Base-by-base conservation (phyloP, 2,888 invertebrate species). In the Lasius fuliginosus region DNA sequence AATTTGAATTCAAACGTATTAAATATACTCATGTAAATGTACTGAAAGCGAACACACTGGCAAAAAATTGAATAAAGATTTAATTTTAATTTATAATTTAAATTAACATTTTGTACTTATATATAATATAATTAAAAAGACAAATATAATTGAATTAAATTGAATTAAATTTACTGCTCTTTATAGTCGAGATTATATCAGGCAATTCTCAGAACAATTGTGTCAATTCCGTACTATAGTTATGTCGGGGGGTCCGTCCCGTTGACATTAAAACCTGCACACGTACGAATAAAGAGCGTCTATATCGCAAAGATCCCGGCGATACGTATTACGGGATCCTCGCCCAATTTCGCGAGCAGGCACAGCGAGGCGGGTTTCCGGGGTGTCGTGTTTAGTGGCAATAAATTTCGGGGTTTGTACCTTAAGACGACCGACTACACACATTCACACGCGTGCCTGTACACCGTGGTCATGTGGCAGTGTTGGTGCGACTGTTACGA, bases 341-440 rank as follows among this genome's bases (percentile, higher is more conserved):
- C 82, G 87, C 68, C 88, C 86, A 90, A 88, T 90, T 90, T 90
- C 88, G 85, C 76, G 82, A 85, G 67, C 82, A 83, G 86, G 42
- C 68, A 67, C 71, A 46, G 5, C 23, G 56, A 68, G 42, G 64
- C 73, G 85, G 85, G 81, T 90, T 90, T 90, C 87, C 87, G 79
- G 85, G 83, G 83, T 87, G 90, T 88, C 90, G 85, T 90, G 91
- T 91, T 91, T 89, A 90, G 89, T 87, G 86, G 88, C 88, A 83
- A 92, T 92, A 92, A 92, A 92, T 92, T 92, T 88, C 86, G 67
- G 73, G 82, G 90, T 87, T 81, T 90, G 88, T 90, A 88, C 83
- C 84, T 83, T 86, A 86, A 87, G 89, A 88, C 85, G 85, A 49
- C 65, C 71, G 40, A 42, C 71, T 81, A 42, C 49, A 67, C 79